Conservation (phyloP, 2,797 vertebrate species). For the Tenualosa thibaudeaui region DNA sequence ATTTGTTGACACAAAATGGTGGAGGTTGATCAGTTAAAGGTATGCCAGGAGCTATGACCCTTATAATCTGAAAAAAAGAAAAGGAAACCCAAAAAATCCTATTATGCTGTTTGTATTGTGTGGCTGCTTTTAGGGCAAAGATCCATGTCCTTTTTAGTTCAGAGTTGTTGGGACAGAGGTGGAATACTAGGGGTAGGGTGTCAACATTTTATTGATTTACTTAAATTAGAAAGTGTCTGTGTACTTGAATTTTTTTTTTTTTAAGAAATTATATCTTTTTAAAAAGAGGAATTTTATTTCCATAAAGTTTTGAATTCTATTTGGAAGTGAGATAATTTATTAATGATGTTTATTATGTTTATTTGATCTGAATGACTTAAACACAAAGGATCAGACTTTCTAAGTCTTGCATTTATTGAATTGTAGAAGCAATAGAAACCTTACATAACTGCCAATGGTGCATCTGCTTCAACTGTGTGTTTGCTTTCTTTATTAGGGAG, state of each 20-base stretch:
- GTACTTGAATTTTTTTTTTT: conserved; percentile 53
- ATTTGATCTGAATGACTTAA: conserved; percentile 71
- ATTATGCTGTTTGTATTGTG: conserved; percentile 38
- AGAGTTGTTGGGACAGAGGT: background rate
- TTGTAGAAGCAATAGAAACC: conserved; percentile 45
- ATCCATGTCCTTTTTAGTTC: conserved; percentile 19
- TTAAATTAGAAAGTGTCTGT: conserved; percentile 50
- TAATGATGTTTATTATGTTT: conserved; percentile 57
- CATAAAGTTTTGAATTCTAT: conserved; percentile 59
- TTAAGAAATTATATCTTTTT: conserved; percentile 54
- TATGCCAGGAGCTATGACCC: background rate
- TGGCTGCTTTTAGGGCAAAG: conserved; percentile 19
- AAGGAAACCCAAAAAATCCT: background rate
- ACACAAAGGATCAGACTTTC: conserved; percentile 66
- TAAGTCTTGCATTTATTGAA: conserved; percentile 62
- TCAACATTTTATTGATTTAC: conserved; percentile 47
- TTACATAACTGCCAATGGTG: conserved; percentile 15
- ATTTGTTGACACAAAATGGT: conserved; percentile 31
- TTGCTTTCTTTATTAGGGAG: conserved; percentile 53
- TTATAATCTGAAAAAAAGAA: conserved; percentile 25
- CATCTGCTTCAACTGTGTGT: conserved; percentile 65
- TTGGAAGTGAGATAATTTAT: conserved; percentile 73
- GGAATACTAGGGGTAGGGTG: background rate
- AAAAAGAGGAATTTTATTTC: conserved; percentile 58
- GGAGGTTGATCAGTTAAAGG: conserved; percentile 30